Percentiles rank a stretch among this genome's conserved stretches.
These are phyloP conservation scores for Psittacula echo DNA, from an alignment of 2,797 vertebrate genomes.

Conservation along the genomic window DNA sequence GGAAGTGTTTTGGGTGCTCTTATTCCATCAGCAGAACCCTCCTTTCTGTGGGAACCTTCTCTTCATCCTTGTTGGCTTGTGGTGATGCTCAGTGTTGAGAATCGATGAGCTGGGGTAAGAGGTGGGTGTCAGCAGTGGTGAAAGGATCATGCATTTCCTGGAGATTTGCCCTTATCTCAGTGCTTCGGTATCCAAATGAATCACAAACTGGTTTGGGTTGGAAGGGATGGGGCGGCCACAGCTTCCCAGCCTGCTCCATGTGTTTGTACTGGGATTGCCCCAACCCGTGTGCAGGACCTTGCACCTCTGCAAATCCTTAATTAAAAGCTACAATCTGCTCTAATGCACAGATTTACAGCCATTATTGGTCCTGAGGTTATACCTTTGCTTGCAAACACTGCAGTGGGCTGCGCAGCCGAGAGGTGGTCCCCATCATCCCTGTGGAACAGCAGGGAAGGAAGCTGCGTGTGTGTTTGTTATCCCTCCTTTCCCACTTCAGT, in stretches of 20 bases:
- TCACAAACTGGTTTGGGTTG: neutral
- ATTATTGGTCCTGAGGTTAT: neutral
- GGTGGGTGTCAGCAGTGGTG: neutral
- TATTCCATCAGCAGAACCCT: neutral
- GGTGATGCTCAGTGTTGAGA: neutral
- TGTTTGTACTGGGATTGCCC: neutral
- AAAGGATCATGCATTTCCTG: fast-evolving
- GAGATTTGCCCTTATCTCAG: neutral
- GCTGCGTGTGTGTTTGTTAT: neutral
- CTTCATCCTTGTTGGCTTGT: neutral
- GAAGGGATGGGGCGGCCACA: neutral
- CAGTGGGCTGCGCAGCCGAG: neutral
- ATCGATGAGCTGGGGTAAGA: neutral
- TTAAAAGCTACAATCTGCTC: neutral
- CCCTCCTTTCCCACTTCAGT: neutral
- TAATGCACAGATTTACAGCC: neutral
- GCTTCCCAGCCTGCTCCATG: neutral
- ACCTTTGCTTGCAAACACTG: neutral
- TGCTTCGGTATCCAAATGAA: neutral
- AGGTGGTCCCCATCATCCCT: neutral
- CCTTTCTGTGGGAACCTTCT: neutral
- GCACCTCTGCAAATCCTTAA: neutral
- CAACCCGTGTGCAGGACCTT: too few relatives aligned
- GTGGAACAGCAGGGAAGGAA: neutral
- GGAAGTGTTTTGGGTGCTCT: fast-evolving